These are phyloP conservation scores for Callinectes sapidus DNA, from an alignment of 2,888 invertebrate species.

Conservation along the genomic window DNA sequence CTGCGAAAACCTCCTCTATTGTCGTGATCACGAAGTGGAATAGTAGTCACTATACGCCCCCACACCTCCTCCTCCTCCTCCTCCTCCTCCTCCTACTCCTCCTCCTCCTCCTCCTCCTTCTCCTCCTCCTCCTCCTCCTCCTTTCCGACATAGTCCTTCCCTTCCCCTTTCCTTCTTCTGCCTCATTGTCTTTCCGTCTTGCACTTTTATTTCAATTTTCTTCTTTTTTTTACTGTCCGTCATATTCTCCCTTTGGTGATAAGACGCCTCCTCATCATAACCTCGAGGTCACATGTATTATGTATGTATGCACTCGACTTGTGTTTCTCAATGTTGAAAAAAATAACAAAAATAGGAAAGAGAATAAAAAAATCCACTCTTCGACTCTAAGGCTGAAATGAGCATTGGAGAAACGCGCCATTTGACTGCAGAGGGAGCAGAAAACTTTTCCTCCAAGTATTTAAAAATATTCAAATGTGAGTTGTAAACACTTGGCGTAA, in stretches of 20 bases:
- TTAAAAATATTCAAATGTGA: conserved; percentile 13
- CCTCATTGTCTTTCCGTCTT: neutral
- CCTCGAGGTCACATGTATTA: neutral
- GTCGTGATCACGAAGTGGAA: conserved; percentile 30
- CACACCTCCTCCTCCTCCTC: neutral
- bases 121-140: neutral
- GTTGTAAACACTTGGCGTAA: conserved; percentile 3
- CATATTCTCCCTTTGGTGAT: neutral
- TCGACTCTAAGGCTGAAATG: neutral
- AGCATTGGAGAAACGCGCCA: neutral
- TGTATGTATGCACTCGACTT: neutral
- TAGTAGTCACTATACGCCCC: neutral
- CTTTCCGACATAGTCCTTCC: neutral
- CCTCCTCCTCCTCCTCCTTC: neutral
- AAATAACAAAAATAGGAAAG: neutral
- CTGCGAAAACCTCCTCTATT: conserved; percentile 6
- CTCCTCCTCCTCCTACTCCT: neutral
- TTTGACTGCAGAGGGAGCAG: neutral
- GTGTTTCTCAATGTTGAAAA: neutral
- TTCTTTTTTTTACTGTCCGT: neutral
- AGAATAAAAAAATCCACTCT: neutral
- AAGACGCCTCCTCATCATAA: neutral
- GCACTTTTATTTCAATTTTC: neutral
- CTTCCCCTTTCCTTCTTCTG: neutral
- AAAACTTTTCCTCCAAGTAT: neutral